Evolutionary conservation across 2,113 vertebrate species (phyloP).

Genomic region (Clarias macrocephalus): DNA sequence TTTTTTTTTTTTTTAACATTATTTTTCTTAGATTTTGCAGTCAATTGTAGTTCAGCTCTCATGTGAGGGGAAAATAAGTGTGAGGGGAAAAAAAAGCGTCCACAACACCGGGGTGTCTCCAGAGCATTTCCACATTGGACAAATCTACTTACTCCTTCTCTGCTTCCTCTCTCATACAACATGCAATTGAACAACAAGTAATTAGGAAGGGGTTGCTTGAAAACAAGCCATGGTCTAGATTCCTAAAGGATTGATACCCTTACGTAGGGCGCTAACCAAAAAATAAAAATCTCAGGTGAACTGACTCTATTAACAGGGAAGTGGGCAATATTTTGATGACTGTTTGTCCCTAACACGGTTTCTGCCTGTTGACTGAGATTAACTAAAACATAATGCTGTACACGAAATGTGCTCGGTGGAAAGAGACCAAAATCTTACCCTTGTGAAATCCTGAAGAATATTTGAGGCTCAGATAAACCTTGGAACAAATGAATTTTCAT

Average conservation of each 20-base stretch:
- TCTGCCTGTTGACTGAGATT: background rate
- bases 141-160: background rate
- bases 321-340: background rate
- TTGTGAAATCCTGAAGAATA: background rate
- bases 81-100: background rate
- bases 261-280: background rate
- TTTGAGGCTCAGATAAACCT: background rate
- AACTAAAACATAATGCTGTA: background rate
- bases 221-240: background rate
- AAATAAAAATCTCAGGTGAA: background rate
- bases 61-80: background rate
- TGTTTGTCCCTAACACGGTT: background rate
- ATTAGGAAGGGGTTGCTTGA: background rate
- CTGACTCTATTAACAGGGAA: background rate
- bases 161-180: background rate
- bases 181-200: background rate
- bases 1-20: background rate
- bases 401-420: background rate
- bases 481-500: background rate
- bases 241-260: conserved; percentile 1
- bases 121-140: background rate
- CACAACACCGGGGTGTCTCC: background rate
- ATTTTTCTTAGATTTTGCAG: background rate
- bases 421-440: background rate
- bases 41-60: background rate